phyloP scores from a whole-genome alignment of 1,140 invertebrate genomes.

The Drosophila littoralis region DNA sequence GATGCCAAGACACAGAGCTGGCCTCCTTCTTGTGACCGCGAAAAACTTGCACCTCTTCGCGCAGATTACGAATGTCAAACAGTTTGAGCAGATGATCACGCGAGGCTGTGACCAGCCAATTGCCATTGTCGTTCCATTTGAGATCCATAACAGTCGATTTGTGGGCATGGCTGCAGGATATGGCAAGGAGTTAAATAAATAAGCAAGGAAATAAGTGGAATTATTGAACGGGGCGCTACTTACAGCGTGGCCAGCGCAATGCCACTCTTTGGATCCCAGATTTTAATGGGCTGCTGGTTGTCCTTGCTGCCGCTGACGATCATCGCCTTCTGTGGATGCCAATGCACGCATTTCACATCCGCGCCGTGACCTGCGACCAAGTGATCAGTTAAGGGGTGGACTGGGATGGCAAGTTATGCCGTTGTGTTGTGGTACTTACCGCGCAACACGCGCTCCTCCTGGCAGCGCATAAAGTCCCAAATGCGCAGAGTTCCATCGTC shows the following conservation, averaged over 20 bases:
- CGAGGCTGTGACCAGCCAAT: slow-evolving; percentile 99
- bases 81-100: slow-evolving; percentile 98
- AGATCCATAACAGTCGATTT: slow-evolving; percentile 99
- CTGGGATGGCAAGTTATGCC: neutral
- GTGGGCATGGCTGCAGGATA: slow-evolving; percentile 94
- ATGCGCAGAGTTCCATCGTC: slow-evolving; percentile 99
- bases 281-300: slow-evolving; percentile 99
- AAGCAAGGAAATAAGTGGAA: neutral
- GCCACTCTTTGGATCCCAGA: slow-evolving; percentile 99
- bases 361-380: slow-evolving; percentile 95
- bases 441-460: slow-evolving; percentile 97
- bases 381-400: neutral
- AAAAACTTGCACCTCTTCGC: slow-evolving; percentile 97
- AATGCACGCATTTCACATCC: slow-evolving; percentile 99
- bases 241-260: slow-evolving; percentile 92
- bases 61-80: slow-evolving; percentile 98
- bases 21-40: slow-evolving; percentile 99
- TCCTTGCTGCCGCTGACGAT: slow-evolving; percentile 99
- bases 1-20: slow-evolving; percentile 98
- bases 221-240: slow-evolving; percentile 57
- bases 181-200: neutral
- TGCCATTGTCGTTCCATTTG: slow-evolving; percentile 99
- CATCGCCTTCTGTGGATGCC: slow-evolving; percentile 99
- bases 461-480: slow-evolving; percentile 99
- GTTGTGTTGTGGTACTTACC: slow-evolving; percentile 87